phyloP scores from a whole-genome alignment of 2,113 vertebrate genomes.

The Marcusenius ussheri region DNA sequence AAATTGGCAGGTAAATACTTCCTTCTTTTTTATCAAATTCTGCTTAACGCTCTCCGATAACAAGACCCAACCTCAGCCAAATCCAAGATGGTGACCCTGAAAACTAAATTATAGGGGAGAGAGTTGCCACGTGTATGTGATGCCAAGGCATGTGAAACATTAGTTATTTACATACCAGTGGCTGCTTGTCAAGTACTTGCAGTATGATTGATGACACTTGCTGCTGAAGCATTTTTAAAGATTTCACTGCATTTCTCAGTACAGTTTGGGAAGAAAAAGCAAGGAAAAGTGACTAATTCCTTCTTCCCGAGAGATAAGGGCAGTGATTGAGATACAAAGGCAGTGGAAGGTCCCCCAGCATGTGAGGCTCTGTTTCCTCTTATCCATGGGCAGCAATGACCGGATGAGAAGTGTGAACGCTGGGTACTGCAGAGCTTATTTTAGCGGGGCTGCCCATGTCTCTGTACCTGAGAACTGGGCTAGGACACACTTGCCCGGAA shows the following conservation, averaged over 20 bases:
- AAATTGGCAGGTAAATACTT: not conserved
- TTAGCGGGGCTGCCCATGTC: no score
- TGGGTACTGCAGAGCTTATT: not conserved
- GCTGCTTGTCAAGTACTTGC: slow-evolving; percentile 29
- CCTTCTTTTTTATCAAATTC: not conserved
- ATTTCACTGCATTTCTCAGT: not conserved
- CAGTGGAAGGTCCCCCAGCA: not conserved
- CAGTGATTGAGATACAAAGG: not conserved
- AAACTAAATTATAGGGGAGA: slow-evolving; percentile 31
- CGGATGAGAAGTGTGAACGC: not conserved
- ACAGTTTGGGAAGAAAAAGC: not conserved
- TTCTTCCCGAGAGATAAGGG: not conserved
- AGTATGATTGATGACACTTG: slow-evolving; percentile 19
- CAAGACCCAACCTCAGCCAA: slow-evolving; percentile 14
- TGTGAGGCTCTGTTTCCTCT: not conserved
- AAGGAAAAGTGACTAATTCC: not conserved
- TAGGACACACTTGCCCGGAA: not conserved
- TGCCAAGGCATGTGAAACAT: slow-evolving; percentile 23
- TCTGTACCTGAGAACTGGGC: not conserved
- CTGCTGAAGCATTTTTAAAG: slow-evolving; percentile 8
- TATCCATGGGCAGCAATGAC: not conserved
- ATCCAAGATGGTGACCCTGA: slow-evolving; percentile 36
- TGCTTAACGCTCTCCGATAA: not conserved
- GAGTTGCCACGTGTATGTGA: slow-evolving; percentile 38
- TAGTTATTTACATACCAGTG: slow-evolving; percentile 31